Evolutionary conservation across 2,113 vertebrate species (phyloP), one percentile per base, ranked within the genome.

Genomic region (Percopsis transmontana): DNA sequence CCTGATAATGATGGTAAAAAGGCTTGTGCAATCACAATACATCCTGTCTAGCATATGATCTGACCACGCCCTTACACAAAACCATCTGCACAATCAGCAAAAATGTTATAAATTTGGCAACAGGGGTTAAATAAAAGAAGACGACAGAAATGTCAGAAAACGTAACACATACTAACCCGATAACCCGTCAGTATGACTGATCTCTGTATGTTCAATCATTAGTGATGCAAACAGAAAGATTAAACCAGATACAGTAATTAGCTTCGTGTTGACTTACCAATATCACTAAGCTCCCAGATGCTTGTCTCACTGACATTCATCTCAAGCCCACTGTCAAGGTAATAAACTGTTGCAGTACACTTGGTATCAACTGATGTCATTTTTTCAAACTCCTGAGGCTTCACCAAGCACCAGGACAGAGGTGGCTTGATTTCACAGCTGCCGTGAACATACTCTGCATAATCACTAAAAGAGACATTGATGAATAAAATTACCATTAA

Each of bases 391-490:
- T 1, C 0, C 0, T 69, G 9, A 0, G 61, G 45, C 3, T 33
- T 0, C 10, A 91, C 86, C 0, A 9, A 10, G 51, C 91, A 93
- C 91, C 91, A 91, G 23, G 77, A 66, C 0, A 19, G 62, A 60
- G 81, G 77, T 0, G 85, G 57, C 12, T 3, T 56, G 15, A 92
- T 64, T 3, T 72, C 71, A 62, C 92, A 93, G 60, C 16, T 81
- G 6, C n/a, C 78, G 7, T 2, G 18, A 0, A 62, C 27, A 0
- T 24, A 0, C 0, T 0, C 0, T 0, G 5, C 18, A 0, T 4
- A 48, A 10, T 54, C 44, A 0, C 86, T 88, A 1, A 1, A 27
- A n/a, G 51, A 57, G 14, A 44, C 2, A 70, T 3, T 33, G 0
- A 7, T 33, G 27, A 33, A 33, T 33, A 33, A 4, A 33, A 33